Conservation (phyloP, 2,113 vertebrate genomes). For the Sardina pilchardus region DNA sequence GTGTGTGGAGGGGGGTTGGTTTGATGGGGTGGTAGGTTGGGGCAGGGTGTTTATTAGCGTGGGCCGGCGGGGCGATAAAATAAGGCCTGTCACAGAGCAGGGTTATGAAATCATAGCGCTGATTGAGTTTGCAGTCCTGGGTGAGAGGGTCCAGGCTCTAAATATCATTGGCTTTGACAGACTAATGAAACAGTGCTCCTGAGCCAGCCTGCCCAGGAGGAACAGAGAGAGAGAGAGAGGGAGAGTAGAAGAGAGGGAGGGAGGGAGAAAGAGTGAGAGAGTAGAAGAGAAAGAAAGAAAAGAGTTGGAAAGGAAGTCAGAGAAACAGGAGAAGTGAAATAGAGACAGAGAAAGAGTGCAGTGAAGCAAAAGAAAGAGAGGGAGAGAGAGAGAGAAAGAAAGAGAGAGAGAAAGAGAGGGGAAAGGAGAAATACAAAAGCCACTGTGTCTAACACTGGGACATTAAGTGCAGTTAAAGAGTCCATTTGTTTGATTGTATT, state of each 20-base stretch:
- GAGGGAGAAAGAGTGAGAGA: neutral
- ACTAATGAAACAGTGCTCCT: slow-evolving; percentile 66
- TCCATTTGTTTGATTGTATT: slow-evolving; percentile 39
- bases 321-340: neutral
- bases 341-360: neutral
- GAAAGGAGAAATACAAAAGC: neutral
- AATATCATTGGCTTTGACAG: slow-evolving; percentile 75
- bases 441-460: neutral
- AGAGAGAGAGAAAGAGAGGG: neutral
- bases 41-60: slow-evolving; percentile 69
- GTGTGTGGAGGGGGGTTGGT: slow-evolving; percentile 24
- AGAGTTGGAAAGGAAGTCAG: neutral
- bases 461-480: slow-evolving; percentile 1
- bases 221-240: neutral
- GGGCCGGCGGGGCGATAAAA: slow-evolving; percentile 82
- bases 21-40: slow-evolving; percentile 12
- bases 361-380: neutral
- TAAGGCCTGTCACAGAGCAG: slow-evolving; percentile 80
- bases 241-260: neutral
- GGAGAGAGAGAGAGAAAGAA: neutral
- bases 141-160: slow-evolving; percentile 62
- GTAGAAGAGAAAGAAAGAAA: neutral
- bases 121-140: slow-evolving; percentile 78
- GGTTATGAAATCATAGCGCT: slow-evolving; percentile 90
- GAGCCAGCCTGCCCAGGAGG: neutral